Base-by-base conservation (phyloP, 2,797 vertebrate species). In the Sylvia borin region DNA sequence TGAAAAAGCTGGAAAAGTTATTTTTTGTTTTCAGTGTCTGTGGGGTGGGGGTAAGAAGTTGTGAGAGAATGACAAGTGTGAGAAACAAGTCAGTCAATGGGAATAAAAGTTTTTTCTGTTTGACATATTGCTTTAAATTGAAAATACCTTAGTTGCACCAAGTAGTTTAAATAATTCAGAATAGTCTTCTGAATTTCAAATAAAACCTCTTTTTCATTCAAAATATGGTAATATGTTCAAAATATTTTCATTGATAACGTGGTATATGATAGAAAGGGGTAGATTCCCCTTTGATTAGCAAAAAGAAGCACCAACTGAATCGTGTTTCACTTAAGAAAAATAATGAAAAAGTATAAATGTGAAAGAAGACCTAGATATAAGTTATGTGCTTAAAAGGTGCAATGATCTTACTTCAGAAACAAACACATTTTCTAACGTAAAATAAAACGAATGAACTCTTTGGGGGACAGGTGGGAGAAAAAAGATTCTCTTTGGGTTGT, bases 401-500 rank as follows among this genome's bases (percentile, higher is more conserved):
- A 25, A 6, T 70, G 36, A 24, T 84, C 42, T 80, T 31, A 18
- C 81, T 91, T 89, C 43, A 89, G 65, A n/a, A 43, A 21, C 38
- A 70, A 38, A 24, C 4, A 1, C 12, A 5, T 70, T 66, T 84
- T 73, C 26, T 70, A 24, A 70, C 31, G 12, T 11, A 62, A 54
- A 62, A 77, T 62, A 55, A 77, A 54, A 77, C 15, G 20, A 31
- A 42, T 42, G 42, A 70, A 34, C 13, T 42, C 16, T 34, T 70
- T 10, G 2, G 1, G 6, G 29, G 9, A 6, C 2, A 8, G 19
- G 5, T 24, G 8, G 24, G 10, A 43, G 45, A 32, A 76, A 64
- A 54, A 25, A 24, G 3, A 34, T 24, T 57, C n/a, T 57, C n/a
- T 87, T 72, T 70, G 16, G 5, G 5, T 47, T 61, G 36, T 85